Conservation (phyloP, 2,888 invertebrate genomes). For the Lumbricus terrestris region DNA sequence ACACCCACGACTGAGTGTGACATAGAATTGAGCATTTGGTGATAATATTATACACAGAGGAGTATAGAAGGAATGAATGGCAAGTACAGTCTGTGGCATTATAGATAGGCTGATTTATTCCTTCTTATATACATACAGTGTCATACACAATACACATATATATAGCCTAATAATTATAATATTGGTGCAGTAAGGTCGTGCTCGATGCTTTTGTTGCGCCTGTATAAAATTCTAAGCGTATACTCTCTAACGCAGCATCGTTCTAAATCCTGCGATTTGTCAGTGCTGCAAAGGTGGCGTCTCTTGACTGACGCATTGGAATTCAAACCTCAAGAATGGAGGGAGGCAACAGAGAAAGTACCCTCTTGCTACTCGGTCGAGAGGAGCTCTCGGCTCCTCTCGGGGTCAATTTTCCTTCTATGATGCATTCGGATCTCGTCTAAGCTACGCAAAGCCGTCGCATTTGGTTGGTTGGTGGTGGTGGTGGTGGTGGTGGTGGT, state of each 20-base stretch:
- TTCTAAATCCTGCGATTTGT: background rate
- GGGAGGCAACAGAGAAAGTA: background rate
- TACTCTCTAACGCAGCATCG: background rate
- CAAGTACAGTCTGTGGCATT: too few relatives aligned
- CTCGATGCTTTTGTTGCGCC: background rate
- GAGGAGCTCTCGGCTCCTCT: background rate
- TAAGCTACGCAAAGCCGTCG: background rate
- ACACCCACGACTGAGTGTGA: too few relatives aligned
- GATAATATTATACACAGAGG: too few relatives aligned
- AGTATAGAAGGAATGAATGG: too few relatives aligned
- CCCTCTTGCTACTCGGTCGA: background rate
- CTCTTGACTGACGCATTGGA: background rate
- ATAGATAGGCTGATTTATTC: too few relatives aligned
- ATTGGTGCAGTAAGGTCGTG: background rate
- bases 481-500: background rate
- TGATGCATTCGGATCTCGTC: background rate
- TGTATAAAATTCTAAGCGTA: background rate
- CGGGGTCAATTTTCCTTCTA: background rate
- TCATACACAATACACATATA: too few relatives aligned
- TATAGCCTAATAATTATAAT: background rate
- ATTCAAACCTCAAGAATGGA: background rate
- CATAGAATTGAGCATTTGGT: too few relatives aligned
- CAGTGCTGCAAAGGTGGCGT: background rate
- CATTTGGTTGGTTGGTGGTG: background rate
- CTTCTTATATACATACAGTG: too few relatives aligned